phyloP scores from a whole-genome alignment of 2,888 invertebrate species.

The Drosophila parthenogenetica region DNA sequence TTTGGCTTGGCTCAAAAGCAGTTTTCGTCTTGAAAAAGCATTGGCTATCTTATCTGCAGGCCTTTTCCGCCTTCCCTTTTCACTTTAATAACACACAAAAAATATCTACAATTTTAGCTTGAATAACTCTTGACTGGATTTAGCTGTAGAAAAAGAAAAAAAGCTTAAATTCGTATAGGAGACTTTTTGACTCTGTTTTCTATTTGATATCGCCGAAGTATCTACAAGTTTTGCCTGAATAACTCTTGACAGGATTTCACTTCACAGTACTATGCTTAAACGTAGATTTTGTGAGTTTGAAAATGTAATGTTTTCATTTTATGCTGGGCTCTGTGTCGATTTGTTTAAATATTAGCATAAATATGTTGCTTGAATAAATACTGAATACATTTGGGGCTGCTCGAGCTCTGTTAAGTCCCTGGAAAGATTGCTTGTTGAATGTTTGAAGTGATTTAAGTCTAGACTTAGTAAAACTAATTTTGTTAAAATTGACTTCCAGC shows the following conservation, averaged over 20 bases:
- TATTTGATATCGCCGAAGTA: neutral
- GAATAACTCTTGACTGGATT: conserved; percentile 2
- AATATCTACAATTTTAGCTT: conserved; percentile 3
- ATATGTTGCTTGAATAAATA: no score
- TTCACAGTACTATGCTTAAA: neutral
- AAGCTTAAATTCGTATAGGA: neutral
- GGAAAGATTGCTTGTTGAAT: no score
- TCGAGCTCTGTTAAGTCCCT: no score
- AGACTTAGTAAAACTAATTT: no score
- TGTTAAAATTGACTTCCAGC: no score
- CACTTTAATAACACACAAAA: conserved; percentile 5
- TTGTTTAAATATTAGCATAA: no score
- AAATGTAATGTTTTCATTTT: no score
- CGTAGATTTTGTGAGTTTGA: neutral
- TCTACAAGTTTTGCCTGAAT: neutral
- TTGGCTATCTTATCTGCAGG: conserved; percentile 28
- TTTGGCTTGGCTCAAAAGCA: conserved; percentile 28
- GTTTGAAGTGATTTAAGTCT: no score
- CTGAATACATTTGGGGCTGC: no score
- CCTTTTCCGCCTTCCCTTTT: conserved; percentile 4
- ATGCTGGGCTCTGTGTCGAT: no score
- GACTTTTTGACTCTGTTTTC: neutral
- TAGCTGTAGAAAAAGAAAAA: neutral
- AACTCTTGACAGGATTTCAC: neutral
- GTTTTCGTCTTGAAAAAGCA: conserved; percentile 35